These are phyloP conservation scores for Neocrepidodera transversa DNA, from an alignment of 2,888 invertebrate genomes.

Conservation along the genomic window DNA sequence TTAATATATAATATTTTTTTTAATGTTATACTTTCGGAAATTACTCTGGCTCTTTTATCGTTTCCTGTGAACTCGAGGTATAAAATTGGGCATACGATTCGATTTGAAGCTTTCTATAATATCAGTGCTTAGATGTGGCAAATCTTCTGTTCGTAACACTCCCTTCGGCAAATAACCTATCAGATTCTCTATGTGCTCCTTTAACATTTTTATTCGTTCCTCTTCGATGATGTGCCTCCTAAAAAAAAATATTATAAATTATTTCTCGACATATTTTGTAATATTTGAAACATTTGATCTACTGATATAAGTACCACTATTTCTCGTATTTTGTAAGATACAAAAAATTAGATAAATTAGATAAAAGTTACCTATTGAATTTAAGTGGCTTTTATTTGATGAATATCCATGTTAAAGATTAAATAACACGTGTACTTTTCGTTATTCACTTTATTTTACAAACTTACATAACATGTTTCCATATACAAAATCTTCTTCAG, in stretches of 20 bases:
- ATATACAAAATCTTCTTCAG: no score
- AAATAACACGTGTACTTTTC: no score
- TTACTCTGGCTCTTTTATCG: background rate
- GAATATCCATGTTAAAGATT: no score
- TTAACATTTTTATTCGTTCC: constrained; percentile 65
- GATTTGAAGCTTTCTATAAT: constrained; percentile 14
- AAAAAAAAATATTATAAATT: constrained; percentile 37
- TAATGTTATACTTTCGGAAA: background rate
- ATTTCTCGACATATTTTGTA: no score
- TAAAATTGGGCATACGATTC: background rate
- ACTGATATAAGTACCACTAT: no score
- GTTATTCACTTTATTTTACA: no score
- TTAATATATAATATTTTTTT: background rate
- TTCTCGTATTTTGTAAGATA: no score
- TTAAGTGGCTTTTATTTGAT: no score
- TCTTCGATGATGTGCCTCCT: constrained; percentile 64
- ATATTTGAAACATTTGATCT: no score
- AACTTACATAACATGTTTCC: no score
- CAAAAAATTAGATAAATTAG: no score
- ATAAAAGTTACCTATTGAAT: no score
- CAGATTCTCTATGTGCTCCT: constrained; percentile 65
- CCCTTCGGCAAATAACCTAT: constrained; percentile 68
- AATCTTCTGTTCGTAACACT: constrained; percentile 60
- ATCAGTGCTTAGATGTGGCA: constrained; percentile 56
- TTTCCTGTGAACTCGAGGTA: constrained; percentile 3